Base-by-base conservation (phyloP, 1,140 invertebrate species). In the Laupala kohalensis region DNA sequence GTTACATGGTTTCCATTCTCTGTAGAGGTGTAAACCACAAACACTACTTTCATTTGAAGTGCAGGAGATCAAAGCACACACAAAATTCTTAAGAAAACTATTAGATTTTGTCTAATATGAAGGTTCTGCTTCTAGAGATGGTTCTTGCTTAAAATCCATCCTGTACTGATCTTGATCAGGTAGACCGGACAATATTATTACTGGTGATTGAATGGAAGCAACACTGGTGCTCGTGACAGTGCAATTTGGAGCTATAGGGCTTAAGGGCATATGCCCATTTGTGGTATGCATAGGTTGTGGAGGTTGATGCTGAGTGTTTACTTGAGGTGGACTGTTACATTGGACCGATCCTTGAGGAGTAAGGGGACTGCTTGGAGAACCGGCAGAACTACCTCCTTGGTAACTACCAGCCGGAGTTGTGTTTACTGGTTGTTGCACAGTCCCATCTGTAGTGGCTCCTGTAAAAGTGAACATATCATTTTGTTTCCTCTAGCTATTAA, bases 131-230 rank as follows among this genome's bases (percentile, higher is more conserved):
- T 81, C 80, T 69, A 81, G 75, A n/a, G 79, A 76, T 5, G 80
- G 80, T 74, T 83, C 81, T 74, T 80, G 79, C 75, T 83, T 83
- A 73, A 83, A 82, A 37, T 77, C 75, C 64, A 81, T 78, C 12
- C 74, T 72, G 69, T 78, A 81, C 19, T 76, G 67, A 64, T 77
- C 73, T 27, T 78, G 78, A 6, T 72, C 64, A 3, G 74, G 71
- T 12, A 80, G 75, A 27, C 79, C 79, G 30, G 77, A 75, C 75
- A 81, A 77, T 23, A 80, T 79, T 30, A 80, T 70, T 19, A 81
- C 77, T 62, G 64, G 69, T 23, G 75, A 75, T 6, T 78, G 78
- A 74, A 77, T 79, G 6, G 76, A 64, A 0, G 78, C 73, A 64
- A 76, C 76, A n/a, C 78, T 77, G 73, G 77, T 80, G 69, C 81